Evolutionary conservation across 2,113 vertebrate species (phyloP), one percentile per base, ranked within the genome.

Genomic region (Lepus timidus): DNA sequence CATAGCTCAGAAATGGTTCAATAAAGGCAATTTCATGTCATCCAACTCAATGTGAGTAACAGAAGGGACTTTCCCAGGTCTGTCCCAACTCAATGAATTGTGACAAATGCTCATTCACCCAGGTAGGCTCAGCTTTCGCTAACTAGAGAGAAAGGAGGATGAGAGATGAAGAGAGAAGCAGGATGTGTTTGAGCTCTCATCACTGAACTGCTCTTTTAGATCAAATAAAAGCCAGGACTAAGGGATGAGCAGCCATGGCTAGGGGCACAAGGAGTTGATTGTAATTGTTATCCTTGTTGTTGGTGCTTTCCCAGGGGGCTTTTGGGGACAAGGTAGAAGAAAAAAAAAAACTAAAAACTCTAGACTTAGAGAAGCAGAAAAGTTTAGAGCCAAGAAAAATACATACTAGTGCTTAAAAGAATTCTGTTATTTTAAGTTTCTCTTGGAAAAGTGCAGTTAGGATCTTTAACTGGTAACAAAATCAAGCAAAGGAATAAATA

Each of bases 311-410:
- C 29, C 64, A 31, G 31, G 31, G 49, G 29, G 13, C 17, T 39
- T 25, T 6, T 36, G n/a, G 39, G 8, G 27, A 55, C 33, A 71
- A 52, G 9, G 44, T 29, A 51, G 81, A 73, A 78, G 51, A 7
- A 36, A 88, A 39, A 39, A 39, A 64, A 84, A 13, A 49, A 78
- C 16, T 22, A 55, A 73, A 87, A 91, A 91, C 13, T 33, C 68
- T 49, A 90, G 27, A 49, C 8, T 11, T 75, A 7, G n/a, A 55
- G 1, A n/a, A 81, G 23, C 62, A 78, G 29, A n/a, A 44, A 67
- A 67, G 9, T 61, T 91, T 76, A 87, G 85, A 87, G 82, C 44
- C 70, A 90, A 91, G 70, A 87, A 82, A 95, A 93, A 78, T n/a
- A 91, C 92, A 52, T 73, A 39, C 5, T 31, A n/a, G 31, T 62